Evolutionary conservation across 2,888 invertebrate species (phyloP).

Genomic region (Thecophora atra): DNA sequence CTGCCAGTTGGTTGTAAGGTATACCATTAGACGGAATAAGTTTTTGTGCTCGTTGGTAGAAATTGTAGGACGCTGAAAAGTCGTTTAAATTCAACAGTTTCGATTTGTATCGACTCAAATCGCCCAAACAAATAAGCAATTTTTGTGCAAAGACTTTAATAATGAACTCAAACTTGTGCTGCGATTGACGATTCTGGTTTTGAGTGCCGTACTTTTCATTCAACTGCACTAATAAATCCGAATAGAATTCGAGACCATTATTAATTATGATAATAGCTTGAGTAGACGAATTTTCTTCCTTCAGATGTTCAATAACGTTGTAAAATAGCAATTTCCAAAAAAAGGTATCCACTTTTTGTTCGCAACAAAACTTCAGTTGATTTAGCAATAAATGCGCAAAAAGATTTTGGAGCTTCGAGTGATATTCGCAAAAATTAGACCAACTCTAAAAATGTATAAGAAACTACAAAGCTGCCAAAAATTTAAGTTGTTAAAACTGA

Average conservation of each 20-base stretch:
- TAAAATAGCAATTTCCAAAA: constrained; percentile 93
- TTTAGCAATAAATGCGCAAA: constrained; percentile 75
- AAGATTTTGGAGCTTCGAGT: constrained; percentile 73
- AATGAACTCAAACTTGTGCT: constrained; percentile 71
- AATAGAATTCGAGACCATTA: constrained; percentile 82
- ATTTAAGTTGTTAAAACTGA: constrained; percentile 15
- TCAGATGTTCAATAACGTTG: constrained; percentile 83
- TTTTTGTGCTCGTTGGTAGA: constrained; percentile 93
- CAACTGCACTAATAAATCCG: constrained; percentile 76
- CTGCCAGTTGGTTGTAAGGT: constrained; percentile 93
- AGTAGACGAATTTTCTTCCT: constrained; percentile 67
- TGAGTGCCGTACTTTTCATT: constrained; percentile 74
- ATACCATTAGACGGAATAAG: constrained; percentile 94
- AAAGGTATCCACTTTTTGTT: constrained; percentile 87
- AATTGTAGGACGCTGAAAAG: constrained; percentile 73
- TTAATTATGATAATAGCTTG: constrained; percentile 55
- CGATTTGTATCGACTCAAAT: constrained; percentile 90
- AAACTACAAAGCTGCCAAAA: background rate
- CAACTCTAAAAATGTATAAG: constrained; percentile 67
- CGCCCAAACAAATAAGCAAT: constrained; percentile 88
- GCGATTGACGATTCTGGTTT: constrained; percentile 55
- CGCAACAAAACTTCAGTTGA: constrained; percentile 87
- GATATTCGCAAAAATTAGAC: constrained; percentile 72
- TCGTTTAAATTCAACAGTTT: constrained; percentile 66
- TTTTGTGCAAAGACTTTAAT: constrained; percentile 89